Evolutionary conservation across 2,888 invertebrate species (phyloP), one percentile per base, ranked within the genome.

Genomic region (Rapana venosa): DNA sequence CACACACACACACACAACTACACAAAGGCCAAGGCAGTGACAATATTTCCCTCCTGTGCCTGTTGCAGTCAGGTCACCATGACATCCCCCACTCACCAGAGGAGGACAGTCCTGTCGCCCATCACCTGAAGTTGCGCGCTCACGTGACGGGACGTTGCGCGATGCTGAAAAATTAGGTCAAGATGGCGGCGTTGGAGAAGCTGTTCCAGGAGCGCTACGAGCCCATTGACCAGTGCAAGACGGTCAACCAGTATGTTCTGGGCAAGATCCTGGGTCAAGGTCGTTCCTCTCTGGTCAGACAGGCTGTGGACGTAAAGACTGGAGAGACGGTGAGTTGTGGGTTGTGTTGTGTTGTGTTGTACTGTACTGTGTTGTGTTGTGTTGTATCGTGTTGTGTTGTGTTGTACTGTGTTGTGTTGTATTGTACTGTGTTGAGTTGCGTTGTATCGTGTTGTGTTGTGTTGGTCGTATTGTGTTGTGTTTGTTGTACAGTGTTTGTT

Each of bases 211-310:
- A 36, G 32, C 15, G 20, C 35, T 87, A 87, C 74, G 66, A 66
- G 26, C 87, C 87, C 15, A 74, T 47, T 11, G 87, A 87, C 47
- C n/a, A 32, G n/a, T 47, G 47, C 20, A 74, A 87, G 47, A 8
- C 22, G 35, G 87, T 87, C 13, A 70, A 32, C 36, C 61, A 74
- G 26, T 87, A 66, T 47, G 15, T 87, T 32, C 70, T 87, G 30
- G 87, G 87, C 1, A 32, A 5, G 36, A 87, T 87, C 22, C 87
- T 87, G 74, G 87, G 87, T n/a, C 87, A 87, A 47, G 87, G 87
- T 32, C 70, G 87, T 26, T 87, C 74, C 26, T 87, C 87, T 11
- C 35, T 74, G 70, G 87, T 87, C 17, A 35, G 87, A 1, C 11
- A 74, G 35, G 87, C 87, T n/a, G 87, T 87, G 87, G 87, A 87